Base-by-base conservation (phyloP, 2,888 invertebrate genomes). In the Podabrus alpinus region DNA sequence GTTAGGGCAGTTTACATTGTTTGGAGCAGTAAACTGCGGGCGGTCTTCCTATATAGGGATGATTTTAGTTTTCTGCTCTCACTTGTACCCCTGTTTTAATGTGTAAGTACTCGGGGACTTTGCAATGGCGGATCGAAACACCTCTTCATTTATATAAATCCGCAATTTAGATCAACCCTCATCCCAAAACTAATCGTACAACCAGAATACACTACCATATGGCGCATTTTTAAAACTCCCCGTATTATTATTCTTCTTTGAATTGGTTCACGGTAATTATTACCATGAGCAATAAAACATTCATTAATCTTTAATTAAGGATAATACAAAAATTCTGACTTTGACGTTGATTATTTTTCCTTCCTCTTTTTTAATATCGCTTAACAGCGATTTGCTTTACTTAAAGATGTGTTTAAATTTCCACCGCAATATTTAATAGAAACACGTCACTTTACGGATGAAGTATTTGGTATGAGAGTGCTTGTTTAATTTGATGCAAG, bases 141-240 rank as follows among this genome's bases (percentile, higher is more conserved):
- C 85, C 85, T 86, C 85, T 85, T 84, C 85, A 84, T 84, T 86
- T 85, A 85, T 83, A 82, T 81, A 82, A 82, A 82, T 82, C 84
- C 83, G 82, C 85, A 82, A 84, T 85, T 85, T 82, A 82, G 83
- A 82, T 81, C 84, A 80, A 81, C 81, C 81, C 62, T 45, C 62
- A 64, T 64, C 62, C 19, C 80, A 79, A 81, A 79, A 79, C 77
- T 81, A 74, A 80, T 80, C 78, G 73, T 76, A 66, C 74, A 73
- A 59, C 73, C 72, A 76, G 76, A 76, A 73, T 78, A 68, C 72
- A 69, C 80, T 73, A 69, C 80, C 81, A 81, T 81, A 81, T 81
- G 81, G 81, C 80, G 74, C 68, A 73, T 77, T 79, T 81, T 80
- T 78, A 72, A 77, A 78, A 29, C 24, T 69, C 60, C 73, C 72